phyloP scores from a whole-genome alignment of 92 coral and sea anemone species.

The Montipora capitata region DNA sequence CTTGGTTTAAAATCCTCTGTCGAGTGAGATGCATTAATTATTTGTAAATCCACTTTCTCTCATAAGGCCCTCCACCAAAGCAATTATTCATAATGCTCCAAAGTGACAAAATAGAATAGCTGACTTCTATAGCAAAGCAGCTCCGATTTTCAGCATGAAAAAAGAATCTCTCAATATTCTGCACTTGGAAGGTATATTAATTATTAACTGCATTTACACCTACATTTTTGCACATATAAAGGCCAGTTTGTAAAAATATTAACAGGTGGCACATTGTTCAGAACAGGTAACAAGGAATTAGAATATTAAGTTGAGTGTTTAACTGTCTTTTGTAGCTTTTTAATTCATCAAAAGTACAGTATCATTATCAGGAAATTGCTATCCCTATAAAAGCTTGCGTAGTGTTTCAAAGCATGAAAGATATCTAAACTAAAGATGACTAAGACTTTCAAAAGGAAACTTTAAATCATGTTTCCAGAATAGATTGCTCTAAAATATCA shows the following conservation, averaged over 20 bases:
- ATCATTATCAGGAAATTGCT: too few relatives aligned
- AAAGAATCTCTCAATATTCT: background rate
- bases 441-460: too few relatives aligned
- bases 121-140: background rate
- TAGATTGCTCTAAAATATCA: too few relatives aligned
- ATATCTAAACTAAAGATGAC: too few relatives aligned
- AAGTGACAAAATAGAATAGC: background rate
- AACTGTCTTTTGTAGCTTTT: background rate
- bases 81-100: background rate
- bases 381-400: too few relatives aligned
- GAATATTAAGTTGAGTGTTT: background rate
- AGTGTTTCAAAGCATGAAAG: too few relatives aligned
- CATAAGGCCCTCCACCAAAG: background rate
- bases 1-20: background rate
- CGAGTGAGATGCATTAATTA: background rate
- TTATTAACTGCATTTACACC: slow-evolving; percentile 27
- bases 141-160: slow-evolving; percentile 35
- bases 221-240: slow-evolving; percentile 29
- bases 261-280: slow-evolving; percentile 49
- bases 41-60: background rate
- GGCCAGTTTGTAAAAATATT: background rate
- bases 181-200: slow-evolving; percentile 36
- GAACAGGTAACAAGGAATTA: slow-evolving; percentile 1
- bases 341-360: too few relatives aligned
- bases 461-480: too few relatives aligned